phyloP scores from a whole-genome alignment of 2,797 vertebrate species.

The Labroides dimidiatus region DNA sequence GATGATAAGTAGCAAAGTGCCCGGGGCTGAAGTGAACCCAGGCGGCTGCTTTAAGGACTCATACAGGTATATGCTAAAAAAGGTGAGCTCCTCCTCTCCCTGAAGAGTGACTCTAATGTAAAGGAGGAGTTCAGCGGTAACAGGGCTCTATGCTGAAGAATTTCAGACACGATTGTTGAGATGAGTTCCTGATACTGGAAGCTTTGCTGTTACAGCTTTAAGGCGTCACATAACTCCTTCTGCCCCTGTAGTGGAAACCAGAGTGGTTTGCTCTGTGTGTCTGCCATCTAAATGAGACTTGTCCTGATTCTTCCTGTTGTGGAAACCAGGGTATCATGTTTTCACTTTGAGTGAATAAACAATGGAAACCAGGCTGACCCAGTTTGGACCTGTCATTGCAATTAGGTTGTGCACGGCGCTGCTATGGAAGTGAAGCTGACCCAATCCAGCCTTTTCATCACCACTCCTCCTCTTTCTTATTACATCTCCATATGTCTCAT shows the following conservation, averaged over 20 bases:
- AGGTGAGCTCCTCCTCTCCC: not conserved
- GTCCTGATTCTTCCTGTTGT: not conserved
- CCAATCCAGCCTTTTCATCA: not conserved
- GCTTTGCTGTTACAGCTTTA: slow-evolving; percentile 17
- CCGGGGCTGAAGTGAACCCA: not conserved
- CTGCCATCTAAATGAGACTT: slow-evolving; percentile 14
- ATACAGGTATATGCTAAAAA: not conserved
- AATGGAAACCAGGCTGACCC: slow-evolving; percentile 2
- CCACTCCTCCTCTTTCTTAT: not conserved
- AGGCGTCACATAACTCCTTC: not conserved
- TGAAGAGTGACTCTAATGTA: not conserved
- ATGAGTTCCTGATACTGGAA: not conserved
- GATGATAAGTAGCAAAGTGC: not conserved
- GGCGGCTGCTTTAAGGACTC: not conserved
- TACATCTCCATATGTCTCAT: not conserved
- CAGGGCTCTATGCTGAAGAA: not conserved
- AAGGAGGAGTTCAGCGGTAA: not conserved
- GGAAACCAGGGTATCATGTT: slow-evolving; percentile 17
- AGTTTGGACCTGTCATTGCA: slow-evolving; percentile 2
- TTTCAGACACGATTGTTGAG: not conserved
- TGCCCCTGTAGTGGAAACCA: slow-evolving; percentile 3
- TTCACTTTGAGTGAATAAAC: not conserved
- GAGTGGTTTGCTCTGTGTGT: slow-evolving; percentile 14
- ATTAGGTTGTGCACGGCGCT: not conserved
- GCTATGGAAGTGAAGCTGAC: slow-evolving; percentile 1